These are phyloP conservation scores for Gymnothorax javanicus DNA, from an alignment of 2,797 vertebrate species.

Conservation along the genomic window DNA sequence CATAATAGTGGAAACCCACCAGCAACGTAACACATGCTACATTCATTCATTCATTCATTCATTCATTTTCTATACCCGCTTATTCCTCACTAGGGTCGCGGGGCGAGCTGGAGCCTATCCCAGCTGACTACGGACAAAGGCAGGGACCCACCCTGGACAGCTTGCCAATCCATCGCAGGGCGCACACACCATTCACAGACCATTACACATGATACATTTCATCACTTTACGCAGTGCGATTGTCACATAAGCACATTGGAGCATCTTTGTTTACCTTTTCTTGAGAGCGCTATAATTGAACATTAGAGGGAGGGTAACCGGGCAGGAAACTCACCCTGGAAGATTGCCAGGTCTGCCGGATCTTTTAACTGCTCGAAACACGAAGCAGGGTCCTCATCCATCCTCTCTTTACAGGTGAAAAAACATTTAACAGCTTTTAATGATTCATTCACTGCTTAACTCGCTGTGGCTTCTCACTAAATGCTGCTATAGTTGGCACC, in stretches of 20 bases:
- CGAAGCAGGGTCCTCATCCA: slow-evolving; percentile 52
- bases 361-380: slow-evolving; percentile 48
- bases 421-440: not conserved
- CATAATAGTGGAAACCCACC: not conserved
- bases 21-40: not conserved
- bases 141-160: too few species aligned
- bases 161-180: too few species aligned
- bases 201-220: not conserved
- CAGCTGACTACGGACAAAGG: too few species aligned
- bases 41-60: not conserved
- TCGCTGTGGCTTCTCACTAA: not conserved
- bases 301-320: too few species aligned
- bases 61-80: too few species aligned
- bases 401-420: slow-evolving; percentile 33
- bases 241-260: too few species aligned
- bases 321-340: slow-evolving; percentile 53
- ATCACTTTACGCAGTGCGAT: too few species aligned
- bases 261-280: too few species aligned
- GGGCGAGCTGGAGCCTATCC: too few species aligned
- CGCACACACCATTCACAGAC: too few species aligned
- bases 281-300: too few species aligned
- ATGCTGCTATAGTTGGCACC: not conserved
- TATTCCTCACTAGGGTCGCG: not conserved
- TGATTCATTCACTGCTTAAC: not conserved
- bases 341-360: slow-evolving; percentile 32